A percentile compares a stretch with the other conserved stretches of the same genome.
Conservation (phyloP, 2,888 invertebrate genomes). For the Tyria jacobaeae region DNA sequence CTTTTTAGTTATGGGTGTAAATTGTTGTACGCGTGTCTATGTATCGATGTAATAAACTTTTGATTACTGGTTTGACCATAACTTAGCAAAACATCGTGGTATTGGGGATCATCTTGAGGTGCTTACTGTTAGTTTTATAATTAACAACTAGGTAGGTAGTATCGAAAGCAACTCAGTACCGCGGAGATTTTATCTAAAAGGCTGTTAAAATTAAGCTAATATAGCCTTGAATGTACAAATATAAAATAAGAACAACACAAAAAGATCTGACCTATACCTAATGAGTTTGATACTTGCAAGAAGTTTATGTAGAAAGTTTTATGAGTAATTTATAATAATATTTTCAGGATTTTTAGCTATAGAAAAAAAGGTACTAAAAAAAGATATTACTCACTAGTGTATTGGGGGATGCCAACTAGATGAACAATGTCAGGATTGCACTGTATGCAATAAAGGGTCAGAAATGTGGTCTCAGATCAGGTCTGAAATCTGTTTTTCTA, state of each 20-base stretch:
- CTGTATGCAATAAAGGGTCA: too few relatives aligned
- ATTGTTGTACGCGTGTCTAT: background rate
- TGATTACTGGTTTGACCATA: constrained; percentile 3
- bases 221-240: background rate
- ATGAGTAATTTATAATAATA: background rate
- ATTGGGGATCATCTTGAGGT: constrained; percentile 12
- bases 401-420: too few relatives aligned
- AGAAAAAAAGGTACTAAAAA: too few relatives aligned
- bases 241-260: background rate
- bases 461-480: too few relatives aligned
- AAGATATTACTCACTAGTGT: too few relatives aligned
- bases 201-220: background rate
- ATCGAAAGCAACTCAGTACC: background rate
- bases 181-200: background rate
- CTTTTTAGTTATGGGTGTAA: background rate
- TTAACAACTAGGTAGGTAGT: background rate
- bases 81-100: background rate
- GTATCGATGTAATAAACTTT: background rate
- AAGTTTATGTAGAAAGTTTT: background rate
- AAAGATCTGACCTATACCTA: background rate
- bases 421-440: too few relatives aligned
- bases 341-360: background rate
- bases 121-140: background rate
- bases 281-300: background rate
- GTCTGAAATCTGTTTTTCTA: too few relatives aligned